Evolutionary conservation across 2,113 vertebrate genomes (phyloP).

Genomic region (Passer domesticus): DNA sequence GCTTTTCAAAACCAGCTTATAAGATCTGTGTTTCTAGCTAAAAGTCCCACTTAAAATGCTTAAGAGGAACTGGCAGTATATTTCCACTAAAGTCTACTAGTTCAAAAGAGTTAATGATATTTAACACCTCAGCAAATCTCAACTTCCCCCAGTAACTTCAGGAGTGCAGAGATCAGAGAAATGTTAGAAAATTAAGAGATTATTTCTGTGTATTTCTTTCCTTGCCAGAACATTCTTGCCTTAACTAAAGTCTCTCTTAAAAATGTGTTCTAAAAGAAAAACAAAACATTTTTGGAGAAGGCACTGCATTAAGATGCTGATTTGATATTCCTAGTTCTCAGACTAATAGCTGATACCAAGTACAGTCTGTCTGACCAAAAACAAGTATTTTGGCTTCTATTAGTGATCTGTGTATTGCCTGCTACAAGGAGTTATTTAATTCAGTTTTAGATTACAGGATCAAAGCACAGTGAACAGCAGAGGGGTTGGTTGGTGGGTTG

Average conservation of each 20-base stretch:
- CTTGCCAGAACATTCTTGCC: background rate
- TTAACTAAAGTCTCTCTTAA: background rate
- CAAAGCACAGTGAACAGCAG: background rate
- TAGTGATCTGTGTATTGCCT: background rate
- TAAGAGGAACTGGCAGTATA: background rate
- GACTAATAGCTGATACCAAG: background rate
- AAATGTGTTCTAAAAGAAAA: background rate
- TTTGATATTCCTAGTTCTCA: background rate
- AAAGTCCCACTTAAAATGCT: background rate
- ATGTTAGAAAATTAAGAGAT: background rate
- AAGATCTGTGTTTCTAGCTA: background rate
- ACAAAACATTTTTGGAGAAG: background rate
- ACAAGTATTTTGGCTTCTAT: background rate
- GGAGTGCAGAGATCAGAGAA: background rate
- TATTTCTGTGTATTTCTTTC: background rate
- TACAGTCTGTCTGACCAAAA: background rate
- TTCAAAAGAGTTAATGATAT: background rate
- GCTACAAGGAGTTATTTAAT: background rate
- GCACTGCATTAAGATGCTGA: background rate
- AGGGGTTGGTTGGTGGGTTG: background rate
- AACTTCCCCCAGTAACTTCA: background rate
- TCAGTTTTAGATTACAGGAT: background rate
- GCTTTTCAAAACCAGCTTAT: background rate
- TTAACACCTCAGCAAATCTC: accelerated
- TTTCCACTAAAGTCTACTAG: background rate